Conservation (phyloP, 1,140 invertebrate species). For the Plectus sambesii region DNA sequence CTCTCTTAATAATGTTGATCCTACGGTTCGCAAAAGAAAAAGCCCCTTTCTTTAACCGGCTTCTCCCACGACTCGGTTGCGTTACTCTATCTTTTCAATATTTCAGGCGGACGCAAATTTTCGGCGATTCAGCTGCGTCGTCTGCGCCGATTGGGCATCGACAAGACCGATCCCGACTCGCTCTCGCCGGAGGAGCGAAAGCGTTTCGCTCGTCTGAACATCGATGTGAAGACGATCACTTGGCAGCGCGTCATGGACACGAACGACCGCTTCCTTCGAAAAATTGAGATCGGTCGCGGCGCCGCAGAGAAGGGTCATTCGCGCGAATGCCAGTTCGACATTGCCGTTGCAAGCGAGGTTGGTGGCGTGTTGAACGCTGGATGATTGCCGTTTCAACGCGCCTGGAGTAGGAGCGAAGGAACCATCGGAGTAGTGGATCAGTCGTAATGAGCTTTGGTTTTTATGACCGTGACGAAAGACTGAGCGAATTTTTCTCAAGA, state of each 20-base stretch:
- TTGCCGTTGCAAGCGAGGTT: constrained; percentile 81
- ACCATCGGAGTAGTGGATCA: too few relatives aligned
- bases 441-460: too few relatives aligned
- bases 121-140: constrained; percentile 36
- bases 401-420: too few relatives aligned
- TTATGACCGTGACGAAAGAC: too few relatives aligned
- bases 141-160: constrained; percentile 51
- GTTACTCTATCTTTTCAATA: too few relatives aligned
- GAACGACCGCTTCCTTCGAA: constrained; percentile 88
- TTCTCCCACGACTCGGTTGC: too few relatives aligned
- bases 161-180: constrained; percentile 84
- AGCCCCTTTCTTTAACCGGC: too few relatives aligned
- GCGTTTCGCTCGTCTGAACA: constrained; percentile 72
- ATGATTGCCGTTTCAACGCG: too few relatives aligned
- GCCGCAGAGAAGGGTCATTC: constrained; percentile 79
- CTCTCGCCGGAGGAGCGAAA: constrained; percentile 67
- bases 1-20: too few relatives aligned
- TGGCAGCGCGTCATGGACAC: constrained; percentile 92
- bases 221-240: constrained; percentile 75
- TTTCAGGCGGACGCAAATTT: constrained; percentile 30
- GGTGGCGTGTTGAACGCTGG: constrained; percentile 1
- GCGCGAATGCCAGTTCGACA: constrained; percentile 68
- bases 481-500: too few relatives aligned
- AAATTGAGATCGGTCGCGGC: constrained; percentile 87
- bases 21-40: too few relatives aligned